Conservation (phyloP, 2,888 invertebrate genomes). For the Ennomos erosarius region DNA sequence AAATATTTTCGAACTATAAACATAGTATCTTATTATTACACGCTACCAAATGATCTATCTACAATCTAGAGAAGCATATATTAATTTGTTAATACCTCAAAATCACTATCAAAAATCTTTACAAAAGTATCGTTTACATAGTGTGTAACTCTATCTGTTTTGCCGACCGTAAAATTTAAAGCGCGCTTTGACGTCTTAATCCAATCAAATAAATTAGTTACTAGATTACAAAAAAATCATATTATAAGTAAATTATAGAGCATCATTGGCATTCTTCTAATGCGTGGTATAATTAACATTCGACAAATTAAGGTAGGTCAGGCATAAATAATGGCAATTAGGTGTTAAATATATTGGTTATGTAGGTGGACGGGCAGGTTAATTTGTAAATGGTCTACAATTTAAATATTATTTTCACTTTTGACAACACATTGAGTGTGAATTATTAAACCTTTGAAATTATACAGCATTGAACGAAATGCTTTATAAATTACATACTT, state of each 20-base stretch:
- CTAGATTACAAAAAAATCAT: slow-evolving; percentile 65
- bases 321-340: slow-evolving; percentile 51
- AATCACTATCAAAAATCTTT: background rate
- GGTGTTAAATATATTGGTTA: slow-evolving; percentile 28
- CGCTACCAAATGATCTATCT: background rate
- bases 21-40: too few species aligned
- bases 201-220: slow-evolving; percentile 78
- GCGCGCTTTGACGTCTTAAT: slow-evolving; percentile 81
- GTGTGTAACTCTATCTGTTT: slow-evolving; percentile 69
- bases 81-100: background rate
- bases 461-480: too few species aligned
- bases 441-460: too few species aligned
- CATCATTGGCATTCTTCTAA: slow-evolving; percentile 54
- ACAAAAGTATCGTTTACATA: slow-evolving; percentile 57
- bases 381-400: slow-evolving; percentile 29
- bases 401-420: slow-evolving; percentile 1
- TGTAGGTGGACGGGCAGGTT: slow-evolving; percentile 24
- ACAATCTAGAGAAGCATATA: background rate
- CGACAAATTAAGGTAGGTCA: slow-evolving; percentile 73
- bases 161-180: slow-evolving; percentile 70
- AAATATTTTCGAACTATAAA: too few species aligned
- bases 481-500: too few species aligned
- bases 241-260: slow-evolving; percentile 61
- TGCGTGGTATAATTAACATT: slow-evolving; percentile 67
- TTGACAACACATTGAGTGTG: too few species aligned